A percentile compares a stretch with the other conserved stretches of the same genome.
These are phyloP conservation scores for Plotosus lineatus DNA, from an alignment of 2,113 vertebrate genomes.

Conservation along the genomic window DNA sequence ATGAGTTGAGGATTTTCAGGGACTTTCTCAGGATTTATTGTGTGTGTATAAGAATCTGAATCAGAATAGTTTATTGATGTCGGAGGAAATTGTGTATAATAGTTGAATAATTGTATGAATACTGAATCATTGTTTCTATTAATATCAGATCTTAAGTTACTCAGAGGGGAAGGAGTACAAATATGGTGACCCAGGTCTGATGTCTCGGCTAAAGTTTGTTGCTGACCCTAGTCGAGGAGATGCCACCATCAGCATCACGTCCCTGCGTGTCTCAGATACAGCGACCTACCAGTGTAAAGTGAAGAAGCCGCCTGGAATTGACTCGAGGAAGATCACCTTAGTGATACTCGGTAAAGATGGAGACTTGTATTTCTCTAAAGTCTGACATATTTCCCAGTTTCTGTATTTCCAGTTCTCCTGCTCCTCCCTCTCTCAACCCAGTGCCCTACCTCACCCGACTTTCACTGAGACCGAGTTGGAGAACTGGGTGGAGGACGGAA, in stretches of 20 bases:
- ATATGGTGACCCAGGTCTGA: slow-evolving; percentile 66
- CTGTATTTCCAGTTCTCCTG: slow-evolving; percentile 59
- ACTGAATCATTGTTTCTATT: slow-evolving; percentile 34
- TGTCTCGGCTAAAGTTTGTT: slow-evolving; percentile 75
- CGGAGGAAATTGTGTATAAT: no score
- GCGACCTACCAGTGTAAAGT: slow-evolving; percentile 91
- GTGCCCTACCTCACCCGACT: not conserved
- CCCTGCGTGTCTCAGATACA: slow-evolving; percentile 72
- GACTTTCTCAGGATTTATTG: not conserved
- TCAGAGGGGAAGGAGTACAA: slow-evolving; percentile 70
- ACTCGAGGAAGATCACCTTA: slow-evolving; percentile 79
- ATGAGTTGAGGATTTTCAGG: not conserved
- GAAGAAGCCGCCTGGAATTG: slow-evolving; percentile 84
- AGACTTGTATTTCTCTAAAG: slow-evolving; percentile 10
- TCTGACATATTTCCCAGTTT: slow-evolving; percentile 30
- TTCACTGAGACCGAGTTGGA: not conserved
- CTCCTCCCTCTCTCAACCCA: slow-evolving; percentile 11
- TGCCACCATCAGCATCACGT: slow-evolving; percentile 78
- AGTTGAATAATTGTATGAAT: not conserved
- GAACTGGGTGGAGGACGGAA: not conserved
- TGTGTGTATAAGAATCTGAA: slow-evolving; percentile 26
- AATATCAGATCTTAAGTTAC: slow-evolving; percentile 78
- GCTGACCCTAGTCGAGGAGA: slow-evolving; percentile 77
- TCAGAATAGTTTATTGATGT: no score
- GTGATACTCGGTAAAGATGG: slow-evolving; percentile 79